These are phyloP conservation scores for Bembecia ichneumoniformis DNA, from an alignment of 2,888 invertebrate species.

Conservation along the genomic window DNA sequence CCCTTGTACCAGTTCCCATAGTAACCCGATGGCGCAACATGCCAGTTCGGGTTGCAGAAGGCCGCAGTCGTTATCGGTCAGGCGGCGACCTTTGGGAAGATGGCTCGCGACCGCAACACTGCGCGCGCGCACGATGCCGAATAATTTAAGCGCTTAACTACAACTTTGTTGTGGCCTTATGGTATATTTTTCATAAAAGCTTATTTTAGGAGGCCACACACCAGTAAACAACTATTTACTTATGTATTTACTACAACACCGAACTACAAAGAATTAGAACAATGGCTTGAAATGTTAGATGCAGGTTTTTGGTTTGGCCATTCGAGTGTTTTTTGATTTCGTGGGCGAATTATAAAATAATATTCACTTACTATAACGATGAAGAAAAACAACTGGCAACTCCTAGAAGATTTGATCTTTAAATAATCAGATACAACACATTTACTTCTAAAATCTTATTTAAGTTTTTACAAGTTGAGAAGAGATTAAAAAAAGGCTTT, in stretches of 20 bases:
- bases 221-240: background rate
- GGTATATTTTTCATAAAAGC: background rate
- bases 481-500: too few relatives aligned
- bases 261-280: too few relatives aligned
- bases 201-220: background rate
- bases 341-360: too few relatives aligned
- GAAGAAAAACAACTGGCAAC: too few relatives aligned
- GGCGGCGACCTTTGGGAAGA: constrained; percentile 55
- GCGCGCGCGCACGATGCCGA: constrained; percentile 1
- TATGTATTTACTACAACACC: background rate
- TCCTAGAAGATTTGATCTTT: too few relatives aligned
- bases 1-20: constrained; percentile 17
- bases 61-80: constrained; percentile 68
- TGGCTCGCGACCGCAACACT: constrained; percentile 25
- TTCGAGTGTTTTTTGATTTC: too few relatives aligned
- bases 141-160: background rate
- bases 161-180: background rate
- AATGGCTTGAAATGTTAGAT: too few relatives aligned
- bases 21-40: constrained; percentile 30
- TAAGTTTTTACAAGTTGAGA: too few relatives aligned
- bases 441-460: too few relatives aligned
- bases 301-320: too few relatives aligned
- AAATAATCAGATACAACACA: too few relatives aligned
- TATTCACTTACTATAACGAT: too few relatives aligned
- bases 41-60: constrained; percentile 44